Evolutionary conservation across 2,113 vertebrate genomes (phyloP), one percentile per base, ranked within the genome.

Genomic region (Lepisosteus oculatus): DNA sequence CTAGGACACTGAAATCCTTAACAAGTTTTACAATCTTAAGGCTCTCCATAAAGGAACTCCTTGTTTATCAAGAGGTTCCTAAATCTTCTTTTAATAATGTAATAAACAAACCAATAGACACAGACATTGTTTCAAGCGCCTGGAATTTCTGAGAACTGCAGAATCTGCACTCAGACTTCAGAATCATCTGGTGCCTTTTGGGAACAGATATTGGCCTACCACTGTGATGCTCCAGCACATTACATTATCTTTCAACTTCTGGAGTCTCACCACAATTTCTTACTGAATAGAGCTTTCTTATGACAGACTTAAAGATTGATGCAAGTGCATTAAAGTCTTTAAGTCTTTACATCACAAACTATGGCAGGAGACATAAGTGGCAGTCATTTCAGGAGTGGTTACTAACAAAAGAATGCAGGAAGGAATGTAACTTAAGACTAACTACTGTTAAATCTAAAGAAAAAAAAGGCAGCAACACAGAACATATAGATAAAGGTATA

Each of bases 51-150:
- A 55, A 68, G 15, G 11, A 29, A n/a, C 59, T 15, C 45, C 5
- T 13, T 29, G 44, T 11, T 54, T 3, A 9, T 51, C n/a, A 29
- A 42, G 61, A 6, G 47, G 45, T 42, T 47, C 55, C 41, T 15
- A 70, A 59, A 61, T 55, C 68, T 42, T 70, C 43, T 70, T 65
- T 55, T 65, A 65, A 57, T 15, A 55, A 44, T 41, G 17, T 15
- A 8, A 51, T 51, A 51, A 51, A 51, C 59, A 61, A 47, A 61
- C 67, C 15, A 47, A 54, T 3, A 73, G 65, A 41, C 56, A 42
- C 8, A 43, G 43, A 9, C 5, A 61, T 61, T 47, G 44, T 54
- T 41, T 54, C 56, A 56, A 61, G 59, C 6, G 59, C 13, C 59
- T 9, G 29, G 29, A 29, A 29, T 29, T 29, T 29, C 29, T 1